Percentiles rank a stretch among this genome's conserved stretches.
phyloP scores from a whole-genome alignment of 2,888 invertebrate species.

The Rotaria macrura region DNA sequence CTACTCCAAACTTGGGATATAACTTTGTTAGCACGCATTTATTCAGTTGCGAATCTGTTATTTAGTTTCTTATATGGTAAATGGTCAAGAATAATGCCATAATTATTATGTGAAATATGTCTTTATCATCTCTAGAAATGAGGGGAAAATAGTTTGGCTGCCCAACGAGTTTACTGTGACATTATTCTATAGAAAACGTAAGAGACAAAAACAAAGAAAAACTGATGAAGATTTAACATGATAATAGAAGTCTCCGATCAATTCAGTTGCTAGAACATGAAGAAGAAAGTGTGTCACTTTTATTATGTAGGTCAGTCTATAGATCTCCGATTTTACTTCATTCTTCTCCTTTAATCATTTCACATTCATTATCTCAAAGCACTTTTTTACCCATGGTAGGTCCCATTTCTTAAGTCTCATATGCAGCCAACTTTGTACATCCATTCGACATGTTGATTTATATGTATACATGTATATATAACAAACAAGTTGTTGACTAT shows the following conservation, averaged over 20 bases:
- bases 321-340: neutral
- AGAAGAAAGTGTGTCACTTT: neutral
- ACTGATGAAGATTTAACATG: neutral
- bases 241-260: neutral
- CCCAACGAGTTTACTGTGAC: neutral
- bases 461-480: neutral
- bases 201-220: neutral
- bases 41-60: neutral
- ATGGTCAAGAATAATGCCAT: no score
- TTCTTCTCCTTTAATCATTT: neutral
- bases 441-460: neutral
- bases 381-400: no score
- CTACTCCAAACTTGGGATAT: neutral
- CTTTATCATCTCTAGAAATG: neutral
- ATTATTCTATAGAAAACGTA: neutral
- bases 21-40: neutral
- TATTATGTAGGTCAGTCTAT: neutral
- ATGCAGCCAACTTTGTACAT: neutral
- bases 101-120: neutral
- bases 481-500: no score
- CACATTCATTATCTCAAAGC: neutral
- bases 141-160: neutral
- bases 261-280: neutral
- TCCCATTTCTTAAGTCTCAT: neutral
- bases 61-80: neutral